phyloP scores from a whole-genome alignment of 2,888 invertebrate genomes.

The Neuroscelio doddi region DNA sequence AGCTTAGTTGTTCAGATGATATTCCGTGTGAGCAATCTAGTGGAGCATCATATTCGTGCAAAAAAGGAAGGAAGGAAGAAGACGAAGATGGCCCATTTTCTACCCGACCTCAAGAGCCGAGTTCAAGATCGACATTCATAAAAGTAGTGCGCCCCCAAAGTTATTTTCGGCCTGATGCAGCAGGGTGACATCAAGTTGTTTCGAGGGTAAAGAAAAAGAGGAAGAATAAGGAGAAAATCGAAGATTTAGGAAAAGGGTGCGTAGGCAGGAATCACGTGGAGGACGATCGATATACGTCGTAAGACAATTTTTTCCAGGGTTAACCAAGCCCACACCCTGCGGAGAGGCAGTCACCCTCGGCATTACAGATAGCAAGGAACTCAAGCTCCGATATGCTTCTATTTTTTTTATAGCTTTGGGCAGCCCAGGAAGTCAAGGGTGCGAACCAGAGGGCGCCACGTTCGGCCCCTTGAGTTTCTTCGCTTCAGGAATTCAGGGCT shows the following conservation, averaged over 20 bases:
- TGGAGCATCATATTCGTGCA: conserved; percentile 7
- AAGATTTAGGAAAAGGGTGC: neutral
- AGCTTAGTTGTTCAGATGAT: conserved; percentile 6
- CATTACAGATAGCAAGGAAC: conserved; percentile 39
- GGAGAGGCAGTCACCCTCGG: too few species aligned
- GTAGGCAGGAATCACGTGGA: conserved; percentile 49
- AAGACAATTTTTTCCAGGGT: conserved; percentile 67
- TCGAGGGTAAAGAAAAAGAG: neutral
- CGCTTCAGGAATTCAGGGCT: conserved; percentile 56
- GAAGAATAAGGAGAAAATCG: too few species aligned
- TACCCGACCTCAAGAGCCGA: conserved; percentile 7
- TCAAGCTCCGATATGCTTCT: conserved; percentile 40
- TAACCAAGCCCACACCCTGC: conserved; percentile 40
- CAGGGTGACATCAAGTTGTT: conserved; percentile 30
- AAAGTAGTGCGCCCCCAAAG: conserved; percentile 33
- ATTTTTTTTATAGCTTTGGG: conserved; percentile 55
- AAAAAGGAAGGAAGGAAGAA: conserved; percentile 5
- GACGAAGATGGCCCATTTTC: conserved; percentile 36
- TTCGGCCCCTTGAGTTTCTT: conserved; percentile 58
- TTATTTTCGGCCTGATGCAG: conserved; percentile 39
- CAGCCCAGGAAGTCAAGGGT: conserved; percentile 42
- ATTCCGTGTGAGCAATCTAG: neutral
- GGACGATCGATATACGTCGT: conserved; percentile 64
- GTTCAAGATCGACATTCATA: conserved; percentile 34
- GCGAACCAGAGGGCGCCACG: conserved; percentile 34